A percentile compares a stretch with the other conserved stretches of the same genome.
phyloP scores from a whole-genome alignment of 2,797 vertebrate genomes.

The Cirrhinus molitorella region DNA sequence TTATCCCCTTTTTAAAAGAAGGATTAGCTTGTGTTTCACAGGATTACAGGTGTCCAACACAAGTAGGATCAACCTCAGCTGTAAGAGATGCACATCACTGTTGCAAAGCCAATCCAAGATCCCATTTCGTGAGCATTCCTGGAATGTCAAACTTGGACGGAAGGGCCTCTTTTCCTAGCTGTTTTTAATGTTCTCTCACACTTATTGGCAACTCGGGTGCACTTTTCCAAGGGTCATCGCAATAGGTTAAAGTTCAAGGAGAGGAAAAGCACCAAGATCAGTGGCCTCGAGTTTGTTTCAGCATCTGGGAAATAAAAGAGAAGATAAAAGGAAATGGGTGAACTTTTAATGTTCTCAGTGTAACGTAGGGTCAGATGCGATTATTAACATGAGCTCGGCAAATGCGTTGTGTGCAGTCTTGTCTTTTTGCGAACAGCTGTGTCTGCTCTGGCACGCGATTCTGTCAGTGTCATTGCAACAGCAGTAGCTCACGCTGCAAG shows the following conservation, averaged over 20 bases:
- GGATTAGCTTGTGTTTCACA: constrained; percentile 64
- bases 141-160: constrained; percentile 44
- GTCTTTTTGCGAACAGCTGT: constrained; percentile 43
- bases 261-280: neutral
- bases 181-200: constrained; percentile 1
- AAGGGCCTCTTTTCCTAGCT: constrained; percentile 35
- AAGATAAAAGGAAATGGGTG: neutral
- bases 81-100: constrained; percentile 49
- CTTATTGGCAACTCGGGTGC: constrained; percentile 46
- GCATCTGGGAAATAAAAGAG: neutral
- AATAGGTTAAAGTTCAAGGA: constrained; percentile 9
- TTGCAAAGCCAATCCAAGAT: constrained; percentile 47
- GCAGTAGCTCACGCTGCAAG: constrained; percentile 34
- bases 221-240: constrained; percentile 50
- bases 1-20: constrained; percentile 60
- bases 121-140: constrained; percentile 54
- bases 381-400: constrained; percentile 31
- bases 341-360: constrained; percentile 6
- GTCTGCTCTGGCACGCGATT: constrained; percentile 57
- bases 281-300: neutral
- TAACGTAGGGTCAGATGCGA: constrained; percentile 31
- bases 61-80: constrained; percentile 48
- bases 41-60: constrained; percentile 65
- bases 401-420: constrained; percentile 47
- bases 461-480: constrained; percentile 44